phyloP scores from a whole-genome alignment of 2,888 invertebrate genomes.

The Tachystola acroxantha region DNA sequence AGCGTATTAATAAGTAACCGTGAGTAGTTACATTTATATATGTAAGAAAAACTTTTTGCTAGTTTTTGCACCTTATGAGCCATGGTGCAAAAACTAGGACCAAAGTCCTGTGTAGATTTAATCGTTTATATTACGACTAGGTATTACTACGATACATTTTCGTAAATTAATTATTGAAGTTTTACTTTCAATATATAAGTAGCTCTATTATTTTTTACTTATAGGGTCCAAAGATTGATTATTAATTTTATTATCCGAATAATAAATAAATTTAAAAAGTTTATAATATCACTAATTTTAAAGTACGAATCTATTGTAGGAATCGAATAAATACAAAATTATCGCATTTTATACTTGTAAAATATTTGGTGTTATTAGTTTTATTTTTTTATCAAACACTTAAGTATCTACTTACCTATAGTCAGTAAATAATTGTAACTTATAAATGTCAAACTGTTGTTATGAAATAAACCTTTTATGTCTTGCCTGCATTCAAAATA shows the following conservation, averaged over 20 bases:
- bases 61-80: conserved; percentile 67
- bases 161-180: background rate
- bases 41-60: conserved; percentile 7
- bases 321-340: background rate
- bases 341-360: background rate
- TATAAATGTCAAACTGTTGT: too few relatives aligned
- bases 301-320: background rate
- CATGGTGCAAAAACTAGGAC: conserved; percentile 56
- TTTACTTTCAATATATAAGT: background rate
- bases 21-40: background rate
- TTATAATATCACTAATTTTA: background rate
- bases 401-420: too few relatives aligned
- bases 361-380: too few relatives aligned
- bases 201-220: conserved; percentile 15
- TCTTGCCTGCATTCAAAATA: too few relatives aligned
- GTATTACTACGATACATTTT: background rate
- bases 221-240: conserved; percentile 28
- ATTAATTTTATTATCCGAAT: too few relatives aligned
- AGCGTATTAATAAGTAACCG: too few relatives aligned
- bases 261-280: conserved; percentile 6
- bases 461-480: too few relatives aligned
- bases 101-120: conserved; percentile 13
- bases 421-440: too few relatives aligned
- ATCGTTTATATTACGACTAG: too few relatives aligned
- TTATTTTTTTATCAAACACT: too few relatives aligned